Conservation (phyloP, 2,113 vertebrate species). For the Nycticryphes semicollaris region DNA sequence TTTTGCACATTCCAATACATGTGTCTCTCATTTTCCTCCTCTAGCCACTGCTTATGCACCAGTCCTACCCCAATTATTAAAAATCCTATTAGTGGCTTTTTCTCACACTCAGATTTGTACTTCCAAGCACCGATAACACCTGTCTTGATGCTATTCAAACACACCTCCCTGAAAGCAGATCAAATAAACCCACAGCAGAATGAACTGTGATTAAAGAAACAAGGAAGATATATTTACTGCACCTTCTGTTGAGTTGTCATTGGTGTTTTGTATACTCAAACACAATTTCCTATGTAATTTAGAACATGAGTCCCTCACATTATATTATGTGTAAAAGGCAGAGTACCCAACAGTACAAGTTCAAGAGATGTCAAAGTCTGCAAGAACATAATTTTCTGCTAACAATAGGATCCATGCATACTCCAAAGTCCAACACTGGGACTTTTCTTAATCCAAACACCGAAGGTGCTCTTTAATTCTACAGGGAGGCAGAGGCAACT, state of each 20-base stretch:
- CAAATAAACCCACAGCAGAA: not conserved
- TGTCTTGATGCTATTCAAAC: not conserved
- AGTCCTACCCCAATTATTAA: not conserved
- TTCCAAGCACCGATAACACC: not conserved
- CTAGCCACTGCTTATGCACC: not conserved
- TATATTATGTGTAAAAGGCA: not conserved
- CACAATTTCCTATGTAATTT: not conserved
- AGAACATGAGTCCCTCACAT: not conserved
- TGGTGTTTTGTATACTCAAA: not conserved
- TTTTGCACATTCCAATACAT: not conserved
- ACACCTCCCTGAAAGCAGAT: not conserved
- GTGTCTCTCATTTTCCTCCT: not conserved
- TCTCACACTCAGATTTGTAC: not conserved
- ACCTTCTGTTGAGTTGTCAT: not conserved
- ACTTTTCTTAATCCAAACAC: not conserved
- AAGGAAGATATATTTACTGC: not conserved
- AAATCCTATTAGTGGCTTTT: not conserved
- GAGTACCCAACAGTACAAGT: not conserved
- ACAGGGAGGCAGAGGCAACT: not conserved
- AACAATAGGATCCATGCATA: not conserved
- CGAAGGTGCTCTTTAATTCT: not conserved
- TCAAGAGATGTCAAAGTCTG: not conserved
- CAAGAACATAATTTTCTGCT: not conserved
- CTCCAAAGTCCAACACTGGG: not conserved
- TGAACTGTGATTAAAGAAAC: not conserved